phyloP scores from a whole-genome alignment of 1,140 invertebrate genomes.

The Piezodorus guildinii region DNA sequence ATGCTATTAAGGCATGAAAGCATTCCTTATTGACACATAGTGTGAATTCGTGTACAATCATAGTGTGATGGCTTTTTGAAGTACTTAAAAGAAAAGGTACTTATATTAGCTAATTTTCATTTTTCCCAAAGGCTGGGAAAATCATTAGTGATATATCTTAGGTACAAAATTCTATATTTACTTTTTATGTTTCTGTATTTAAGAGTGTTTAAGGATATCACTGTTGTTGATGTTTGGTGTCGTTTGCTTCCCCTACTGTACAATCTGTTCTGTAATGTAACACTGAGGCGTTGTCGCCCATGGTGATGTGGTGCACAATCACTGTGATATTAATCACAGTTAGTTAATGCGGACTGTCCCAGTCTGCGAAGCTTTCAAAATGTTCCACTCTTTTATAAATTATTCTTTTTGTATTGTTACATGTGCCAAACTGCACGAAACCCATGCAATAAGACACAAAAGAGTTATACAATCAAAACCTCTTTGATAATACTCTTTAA shows the following conservation, averaged over 20 bases:
- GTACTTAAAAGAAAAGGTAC: slow-evolving; percentile 7
- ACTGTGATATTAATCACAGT: too few relatives aligned
- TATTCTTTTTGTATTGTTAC: slow-evolving; percentile 5
- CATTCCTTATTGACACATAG: slow-evolving; percentile 16
- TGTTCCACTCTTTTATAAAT: background rate
- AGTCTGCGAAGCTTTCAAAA: slow-evolving; percentile 2
- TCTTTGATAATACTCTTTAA: slow-evolving; percentile 8
- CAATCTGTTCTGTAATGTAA: too few relatives aligned
- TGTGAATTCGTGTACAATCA: slow-evolving; percentile 16
- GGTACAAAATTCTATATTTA: slow-evolving; percentile 3
- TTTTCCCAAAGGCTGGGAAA: background rate
- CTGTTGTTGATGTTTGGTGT: slow-evolving; percentile 11
- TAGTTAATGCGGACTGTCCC: too few relatives aligned
- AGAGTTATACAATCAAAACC: slow-evolving; percentile 11
- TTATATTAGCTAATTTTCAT: slow-evolving; percentile 7
- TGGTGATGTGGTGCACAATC: too few relatives aligned
- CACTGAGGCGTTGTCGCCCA: too few relatives aligned
- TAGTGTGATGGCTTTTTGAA: slow-evolving; percentile 11
- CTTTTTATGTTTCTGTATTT: background rate
- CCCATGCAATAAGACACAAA: slow-evolving; percentile 10
- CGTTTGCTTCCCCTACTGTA: slow-evolving; percentile 4
- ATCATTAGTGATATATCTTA: slow-evolving; percentile 14
- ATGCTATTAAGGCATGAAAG: slow-evolving; percentile 1
- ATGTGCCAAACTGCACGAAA: slow-evolving; percentile 13
- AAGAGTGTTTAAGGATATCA: background rate